These are phyloP conservation scores for Sminthurinus aureus DNA, from an alignment of 2,888 invertebrate species.

Conservation along the genomic window DNA sequence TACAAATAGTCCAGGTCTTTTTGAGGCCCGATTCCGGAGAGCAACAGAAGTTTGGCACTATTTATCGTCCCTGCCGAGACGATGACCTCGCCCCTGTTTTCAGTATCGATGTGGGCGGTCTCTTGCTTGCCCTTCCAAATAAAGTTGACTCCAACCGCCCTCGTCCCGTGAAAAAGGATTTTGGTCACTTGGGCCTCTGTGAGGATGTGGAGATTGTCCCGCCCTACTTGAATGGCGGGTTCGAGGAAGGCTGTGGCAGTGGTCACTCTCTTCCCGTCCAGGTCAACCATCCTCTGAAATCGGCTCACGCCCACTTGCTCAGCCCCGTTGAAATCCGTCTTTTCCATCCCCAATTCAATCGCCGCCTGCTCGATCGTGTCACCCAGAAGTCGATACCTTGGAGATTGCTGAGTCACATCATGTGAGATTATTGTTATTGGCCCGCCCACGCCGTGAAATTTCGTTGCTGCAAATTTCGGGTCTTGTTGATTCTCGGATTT, in stretches of 20 bases:
- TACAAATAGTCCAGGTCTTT: background rate
- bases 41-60: background rate
- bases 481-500: slow-evolving; percentile 10
- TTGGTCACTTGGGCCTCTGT: background rate
- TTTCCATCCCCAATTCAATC: background rate
- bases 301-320: background rate
- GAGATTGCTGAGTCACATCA: background rate
- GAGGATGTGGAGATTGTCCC: slow-evolving; percentile 3
- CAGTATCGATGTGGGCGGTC: background rate
- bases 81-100: background rate
- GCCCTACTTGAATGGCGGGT: background rate
- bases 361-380: background rate
- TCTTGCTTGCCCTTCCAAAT: background rate
- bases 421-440: background rate
- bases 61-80: slow-evolving; percentile 14
- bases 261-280: background rate
- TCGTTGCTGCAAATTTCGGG: background rate
- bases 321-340: background rate
- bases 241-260: background rate
- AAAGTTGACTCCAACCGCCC: slow-evolving; percentile 16
- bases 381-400: background rate
- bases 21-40: slow-evolving; percentile 10
- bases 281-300: background rate
- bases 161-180: slow-evolving; percentile 4
- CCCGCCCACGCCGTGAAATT: background rate